Evolutionary conservation across 2,113 vertebrate species (phyloP), one percentile per base, ranked within the genome.

Genomic region (Cavia porcellus): DNA sequence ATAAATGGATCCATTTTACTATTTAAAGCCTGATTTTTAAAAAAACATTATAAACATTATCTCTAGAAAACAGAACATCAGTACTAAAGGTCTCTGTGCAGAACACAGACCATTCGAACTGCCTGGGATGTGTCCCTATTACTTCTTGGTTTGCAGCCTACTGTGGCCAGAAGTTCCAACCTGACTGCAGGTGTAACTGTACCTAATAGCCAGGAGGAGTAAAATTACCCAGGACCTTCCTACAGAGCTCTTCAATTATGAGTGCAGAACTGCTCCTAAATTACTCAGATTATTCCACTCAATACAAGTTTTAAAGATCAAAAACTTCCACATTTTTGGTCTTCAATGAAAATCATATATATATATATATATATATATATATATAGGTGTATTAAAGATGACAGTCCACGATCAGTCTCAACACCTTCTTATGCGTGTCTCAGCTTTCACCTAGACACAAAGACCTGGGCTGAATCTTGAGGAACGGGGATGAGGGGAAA

Each of bases 301-400:
- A 79, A 62, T 95, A 88, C 74, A 45, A 81, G 89, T 42, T 52
- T 7, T 50, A 80, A 94, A 80, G 35, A 13, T 12, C 42, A 96
- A 92, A 93, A 79, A 85, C 7, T 45, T 91, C 47, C 22, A 20
- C 35, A 81, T 42, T 84, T 86, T 70, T 22, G 32, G 92, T 70
- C 13, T 45, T 25, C 10, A 62, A 9, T 79, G 38, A 95, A 90
- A 90, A 92, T n/a, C 38, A 89, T 13, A 61, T 11, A 74, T n/a
- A 55, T 50, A 50, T 50, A 50, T 50, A 50, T 50, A 50, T 50
- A 50, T 50, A 50, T 50, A 50, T 50, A 50, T 11, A 4, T n/a
- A 64, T 64, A 38, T 38, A 38, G 38, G 38, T 90, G 55, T 57
- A 57, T 57, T 57, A 57, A 57, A 57, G 55, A 57, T 57, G 10